Percentiles rank a stretch among this genome's conserved stretches.
These are phyloP conservation scores for Vanessa cardui DNA, from an alignment of 2,888 invertebrate species.

Conservation along the genomic window DNA sequence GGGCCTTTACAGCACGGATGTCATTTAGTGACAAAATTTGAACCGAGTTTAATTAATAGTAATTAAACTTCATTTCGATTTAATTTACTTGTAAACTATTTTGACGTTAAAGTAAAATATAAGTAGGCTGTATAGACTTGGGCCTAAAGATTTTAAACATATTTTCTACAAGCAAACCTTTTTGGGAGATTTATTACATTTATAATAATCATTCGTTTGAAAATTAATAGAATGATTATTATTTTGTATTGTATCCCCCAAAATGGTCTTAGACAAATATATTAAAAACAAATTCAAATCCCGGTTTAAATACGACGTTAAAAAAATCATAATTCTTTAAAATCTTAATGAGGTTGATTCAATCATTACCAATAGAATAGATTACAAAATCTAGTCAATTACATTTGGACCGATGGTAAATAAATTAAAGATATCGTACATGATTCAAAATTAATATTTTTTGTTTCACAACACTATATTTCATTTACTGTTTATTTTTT, in stretches of 20 bases:
- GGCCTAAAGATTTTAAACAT: slow-evolving; percentile 2
- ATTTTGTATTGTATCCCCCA: slow-evolving; percentile 2
- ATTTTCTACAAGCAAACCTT: not conserved
- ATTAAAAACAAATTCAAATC: slow-evolving; percentile 5
- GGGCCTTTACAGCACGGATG: not conserved
- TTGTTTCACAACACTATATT: slow-evolving; percentile 16
- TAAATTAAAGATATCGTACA: slow-evolving; percentile 6
- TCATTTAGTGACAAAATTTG: not conserved
- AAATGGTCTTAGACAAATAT: slow-evolving; percentile 1
- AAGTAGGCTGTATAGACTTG: slow-evolving; percentile 5
- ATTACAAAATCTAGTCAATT: slow-evolving; percentile 8
- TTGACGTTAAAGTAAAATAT: slow-evolving; percentile 5
- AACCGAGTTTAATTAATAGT: too few species aligned
- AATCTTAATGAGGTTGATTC: not conserved
- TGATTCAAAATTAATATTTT: slow-evolving; percentile 1
- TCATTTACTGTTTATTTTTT: not conserved
- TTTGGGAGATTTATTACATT: not conserved
- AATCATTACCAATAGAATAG: not conserved
- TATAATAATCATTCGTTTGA: not conserved
- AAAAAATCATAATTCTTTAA: not conserved
- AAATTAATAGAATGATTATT: not conserved
- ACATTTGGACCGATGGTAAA: slow-evolving; percentile 19
- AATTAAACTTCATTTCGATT: not conserved
- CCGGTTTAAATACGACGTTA: not conserved
- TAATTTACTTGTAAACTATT: not conserved